A percentile compares a stretch with the other conserved stretches of the same genome.
phyloP scores from a whole-genome alignment of 2,113 vertebrate species.

The Seriola quinqueradiata region DNA sequence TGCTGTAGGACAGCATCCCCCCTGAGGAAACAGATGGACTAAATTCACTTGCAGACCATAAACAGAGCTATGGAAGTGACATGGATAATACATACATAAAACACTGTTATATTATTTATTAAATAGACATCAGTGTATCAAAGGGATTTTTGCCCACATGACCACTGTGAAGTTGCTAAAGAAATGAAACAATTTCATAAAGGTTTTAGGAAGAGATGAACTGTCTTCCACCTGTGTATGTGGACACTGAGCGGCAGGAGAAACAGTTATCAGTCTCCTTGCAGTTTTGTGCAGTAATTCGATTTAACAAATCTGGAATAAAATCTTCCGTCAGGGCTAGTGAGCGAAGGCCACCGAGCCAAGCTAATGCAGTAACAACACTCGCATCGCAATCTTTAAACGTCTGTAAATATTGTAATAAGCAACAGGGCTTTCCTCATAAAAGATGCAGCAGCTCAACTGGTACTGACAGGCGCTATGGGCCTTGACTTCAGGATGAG shows the following conservation, averaged over 20 bases:
- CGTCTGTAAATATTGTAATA: conserved; percentile 84
- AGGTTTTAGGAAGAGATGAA: conserved; percentile 6
- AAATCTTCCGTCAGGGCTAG: conserved; percentile 63
- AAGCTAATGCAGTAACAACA: conserved; percentile 76
- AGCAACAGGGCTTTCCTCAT: conserved; percentile 80
- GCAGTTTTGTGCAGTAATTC: conserved; percentile 66
- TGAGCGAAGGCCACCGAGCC: conserved; percentile 74
- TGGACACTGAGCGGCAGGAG: conserved; percentile 4
- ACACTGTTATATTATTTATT: conserved; percentile 34
- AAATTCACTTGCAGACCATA: conserved; percentile 69
- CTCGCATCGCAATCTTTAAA: conserved; percentile 73
- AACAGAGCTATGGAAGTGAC: conserved; percentile 64
- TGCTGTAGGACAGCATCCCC: conserved; percentile 74
- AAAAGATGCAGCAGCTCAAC: conserved; percentile 83
- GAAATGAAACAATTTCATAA: conserved; percentile 21
- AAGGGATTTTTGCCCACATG: conserved; percentile 1
- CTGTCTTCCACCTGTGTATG: not conserved
- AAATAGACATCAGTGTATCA: conserved; percentile 23
- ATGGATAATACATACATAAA: conserved; percentile 40
- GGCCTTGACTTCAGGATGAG: conserved; percentile 78
- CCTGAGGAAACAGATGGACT: conserved; percentile 77
- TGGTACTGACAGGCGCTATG: conserved; percentile 79
- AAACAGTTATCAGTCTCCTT: conserved; percentile 24
- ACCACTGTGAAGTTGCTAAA: conserved; percentile 1
- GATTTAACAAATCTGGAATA: conserved; percentile 67